phyloP scores from a whole-genome alignment of 2,113 vertebrate genomes.

The Miniopterus natalensis region DNA sequence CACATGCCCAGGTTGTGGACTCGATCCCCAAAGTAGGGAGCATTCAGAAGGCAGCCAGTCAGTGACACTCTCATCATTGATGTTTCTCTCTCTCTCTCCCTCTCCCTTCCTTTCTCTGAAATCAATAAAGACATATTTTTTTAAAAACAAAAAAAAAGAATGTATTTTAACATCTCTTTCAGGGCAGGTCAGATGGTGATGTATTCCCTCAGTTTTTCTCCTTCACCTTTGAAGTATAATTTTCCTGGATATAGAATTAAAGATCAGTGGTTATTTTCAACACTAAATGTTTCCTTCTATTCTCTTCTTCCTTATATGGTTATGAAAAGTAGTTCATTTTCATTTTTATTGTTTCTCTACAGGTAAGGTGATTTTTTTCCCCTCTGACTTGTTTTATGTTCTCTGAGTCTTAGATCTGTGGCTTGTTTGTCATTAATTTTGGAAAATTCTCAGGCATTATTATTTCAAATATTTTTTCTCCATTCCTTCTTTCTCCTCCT shows the following conservation, averaged over 20 bases:
- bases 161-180: not conserved
- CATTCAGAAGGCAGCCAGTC: no score
- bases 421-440: not conserved
- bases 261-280: not conserved
- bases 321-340: not conserved
- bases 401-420: not conserved
- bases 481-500: not conserved
- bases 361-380: not conserved
- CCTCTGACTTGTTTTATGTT: not conserved
- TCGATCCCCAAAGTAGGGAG: no score
- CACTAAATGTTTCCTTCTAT: not conserved
- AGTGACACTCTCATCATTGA: no score
- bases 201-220: not conserved
- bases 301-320: not conserved
- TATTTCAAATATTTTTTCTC: not conserved
- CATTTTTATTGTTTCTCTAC: not conserved
- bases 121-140: no score
- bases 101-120: no score
- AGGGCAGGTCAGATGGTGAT: not conserved
- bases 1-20: no score
- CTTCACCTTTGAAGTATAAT: conserved; percentile 2
- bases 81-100: no score
- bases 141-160: no score
- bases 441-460: not conserved
- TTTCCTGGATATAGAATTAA: not conserved